Evolutionary conservation across 2,113 vertebrate genomes (phyloP), one percentile per base, ranked within the genome.

Genomic region (Zootoca vivipara): DNA sequence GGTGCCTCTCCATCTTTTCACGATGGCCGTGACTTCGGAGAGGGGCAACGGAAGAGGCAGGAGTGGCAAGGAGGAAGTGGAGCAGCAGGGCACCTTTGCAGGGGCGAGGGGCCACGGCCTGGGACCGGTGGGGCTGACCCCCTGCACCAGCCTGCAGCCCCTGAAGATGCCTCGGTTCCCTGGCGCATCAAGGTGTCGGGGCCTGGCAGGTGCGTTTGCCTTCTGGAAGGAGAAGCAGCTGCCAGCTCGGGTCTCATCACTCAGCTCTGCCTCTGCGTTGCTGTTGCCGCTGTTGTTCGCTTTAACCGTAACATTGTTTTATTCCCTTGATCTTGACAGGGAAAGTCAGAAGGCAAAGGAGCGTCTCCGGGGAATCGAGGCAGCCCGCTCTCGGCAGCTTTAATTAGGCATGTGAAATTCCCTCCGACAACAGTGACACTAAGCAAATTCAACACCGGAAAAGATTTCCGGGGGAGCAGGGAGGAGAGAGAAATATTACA

Each of bases 381-480:
- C 80, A 3, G 20, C 38, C 70, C 7, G 46, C 35, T 28, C 82
- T 1, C 28, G 62, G 94, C 65, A 35, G 78, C 91, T 89, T 91
- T 94, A 93, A 93, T 93, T 91, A 87, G 94, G 83, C 92, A 38
- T 28, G 88, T 87, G 90, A 91, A 89, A 92, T 86, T 87, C 87
- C 85, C 1, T 7, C 89, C 16, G 79, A 12, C 79, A 91, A 86
- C 75, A 2, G 22, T 7, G 8, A 15, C n/a, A 82, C 82, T 67
- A 46, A 78, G 42, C 0, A 52, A 90, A 4, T 18, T 67, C 1
- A 26, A 64, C 0, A 0, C 85, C 75, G 80, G 74, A 20, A 62
- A 82, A 84, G 91, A 64, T 78, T 24, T 16, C 7, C 2, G 18
- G 81, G 13, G 3, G 58, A 0, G 56, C 2, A 7, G 58, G 20